These are phyloP conservation scores for Epinotia nisella DNA, from an alignment of 2,888 invertebrate genomes.

Conservation along the genomic window DNA sequence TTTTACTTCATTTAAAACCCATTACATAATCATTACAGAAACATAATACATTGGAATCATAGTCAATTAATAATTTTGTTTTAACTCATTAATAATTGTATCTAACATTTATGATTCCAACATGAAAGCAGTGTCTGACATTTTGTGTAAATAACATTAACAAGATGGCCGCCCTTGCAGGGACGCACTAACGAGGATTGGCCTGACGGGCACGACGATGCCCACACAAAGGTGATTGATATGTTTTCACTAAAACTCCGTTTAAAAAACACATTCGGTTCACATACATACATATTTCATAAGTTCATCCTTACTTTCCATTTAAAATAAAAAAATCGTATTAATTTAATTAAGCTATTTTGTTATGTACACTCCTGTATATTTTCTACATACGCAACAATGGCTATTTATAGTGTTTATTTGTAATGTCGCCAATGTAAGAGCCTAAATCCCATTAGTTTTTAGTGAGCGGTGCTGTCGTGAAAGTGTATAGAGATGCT, in stretches of 20 bases:
- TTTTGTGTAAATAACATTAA: slow-evolving; percentile 78
- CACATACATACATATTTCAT: slow-evolving; percentile 15
- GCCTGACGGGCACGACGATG: slow-evolving; percentile 80
- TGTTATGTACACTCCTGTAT: slow-evolving; percentile 1
- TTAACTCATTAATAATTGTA: slow-evolving; percentile 31
- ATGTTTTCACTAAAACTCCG: slow-evolving; percentile 50
- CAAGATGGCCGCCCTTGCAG: slow-evolving; percentile 77
- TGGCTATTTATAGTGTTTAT: background rate
- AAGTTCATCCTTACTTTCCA: background rate
- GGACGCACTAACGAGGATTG: slow-evolving; percentile 77
- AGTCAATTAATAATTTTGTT: slow-evolving; percentile 22
- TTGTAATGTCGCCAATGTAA: background rate
- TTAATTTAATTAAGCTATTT: background rate
- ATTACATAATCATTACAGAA: slow-evolving; percentile 31
- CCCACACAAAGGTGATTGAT: slow-evolving; percentile 80
- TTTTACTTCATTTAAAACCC: slow-evolving; percentile 28
- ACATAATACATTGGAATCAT: slow-evolving; percentile 31
- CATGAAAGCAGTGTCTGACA: slow-evolving; percentile 55
- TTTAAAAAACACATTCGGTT: slow-evolving; percentile 37
- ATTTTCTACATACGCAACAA: background rate
- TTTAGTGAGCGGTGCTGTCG: background rate
- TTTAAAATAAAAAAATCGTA: background rate
- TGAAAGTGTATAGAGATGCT: background rate
- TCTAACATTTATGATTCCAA: slow-evolving; percentile 51
- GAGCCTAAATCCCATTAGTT: background rate